These are phyloP conservation scores for Teleogryllus oceanicus DNA, from an alignment of 2,888 invertebrate species.

Conservation along the genomic window DNA sequence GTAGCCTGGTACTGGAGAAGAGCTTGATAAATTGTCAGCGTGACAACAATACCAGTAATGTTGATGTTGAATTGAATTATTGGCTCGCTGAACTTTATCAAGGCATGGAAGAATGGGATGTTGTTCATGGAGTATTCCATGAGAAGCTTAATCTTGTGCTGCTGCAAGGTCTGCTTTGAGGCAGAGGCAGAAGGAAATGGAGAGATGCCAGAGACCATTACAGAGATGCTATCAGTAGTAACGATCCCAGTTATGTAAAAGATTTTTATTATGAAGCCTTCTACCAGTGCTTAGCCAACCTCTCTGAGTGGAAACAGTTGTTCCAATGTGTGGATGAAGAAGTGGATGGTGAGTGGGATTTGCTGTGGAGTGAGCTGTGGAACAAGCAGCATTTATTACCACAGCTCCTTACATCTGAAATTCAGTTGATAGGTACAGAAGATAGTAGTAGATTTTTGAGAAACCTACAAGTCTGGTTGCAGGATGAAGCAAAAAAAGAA, in stretches of 20 bases:
- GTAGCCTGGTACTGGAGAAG: background rate
- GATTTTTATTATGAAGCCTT: conserved; percentile 53
- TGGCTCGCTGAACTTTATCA: conserved; percentile 54
- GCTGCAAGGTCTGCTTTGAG: conserved; percentile 51
- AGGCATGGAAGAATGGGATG: conserved; percentile 60
- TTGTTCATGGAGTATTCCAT: conserved; percentile 59
- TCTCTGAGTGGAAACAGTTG: conserved; percentile 60
- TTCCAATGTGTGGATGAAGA: conserved; percentile 46
- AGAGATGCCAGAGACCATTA: conserved; percentile 49
- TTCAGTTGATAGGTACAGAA: conserved; percentile 44
- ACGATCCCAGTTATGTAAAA: conserved; percentile 43
- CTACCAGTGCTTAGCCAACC: conserved; percentile 54
- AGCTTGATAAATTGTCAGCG: background rate
- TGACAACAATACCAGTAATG: background rate
- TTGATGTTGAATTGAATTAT: conserved; percentile 36
- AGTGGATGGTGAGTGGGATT: conserved; percentile 45
- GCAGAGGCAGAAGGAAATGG: conserved; percentile 52
- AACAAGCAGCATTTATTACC: conserved; percentile 54
- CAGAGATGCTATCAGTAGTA: conserved; percentile 43
- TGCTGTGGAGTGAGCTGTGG: conserved; percentile 52
- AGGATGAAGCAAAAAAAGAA: conserved; percentile 47
- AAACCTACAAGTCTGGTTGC: conserved; percentile 38
- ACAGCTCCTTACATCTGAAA: conserved; percentile 55
- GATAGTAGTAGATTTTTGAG: background rate
- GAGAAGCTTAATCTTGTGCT: conserved; percentile 51